These are phyloP conservation scores for Cladopsammia gracilis DNA, from an alignment of 64 coral and sea anemone genomes.

Conservation along the genomic window DNA sequence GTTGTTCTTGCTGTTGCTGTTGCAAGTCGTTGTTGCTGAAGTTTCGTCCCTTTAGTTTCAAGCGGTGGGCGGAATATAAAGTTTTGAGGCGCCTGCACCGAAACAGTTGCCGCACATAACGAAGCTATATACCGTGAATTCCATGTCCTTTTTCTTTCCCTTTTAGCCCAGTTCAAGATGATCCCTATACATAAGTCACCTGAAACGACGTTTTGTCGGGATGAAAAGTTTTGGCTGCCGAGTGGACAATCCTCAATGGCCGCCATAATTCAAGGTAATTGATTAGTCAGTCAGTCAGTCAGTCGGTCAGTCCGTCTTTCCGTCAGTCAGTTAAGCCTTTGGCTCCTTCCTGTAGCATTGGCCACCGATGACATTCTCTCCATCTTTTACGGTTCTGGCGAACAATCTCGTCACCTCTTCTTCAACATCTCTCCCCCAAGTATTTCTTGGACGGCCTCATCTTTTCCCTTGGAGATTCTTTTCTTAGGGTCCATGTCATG, in stretches of 20 bases:
- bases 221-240: conserved; percentile 66
- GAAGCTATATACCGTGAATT: too few species aligned
- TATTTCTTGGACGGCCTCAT: too few species aligned
- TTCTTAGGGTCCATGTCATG: too few species aligned
- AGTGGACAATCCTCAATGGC: conserved; percentile 60
- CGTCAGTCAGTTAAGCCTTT: too few species aligned
- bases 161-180: conserved; percentile 82
- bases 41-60: neutral
- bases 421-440: too few species aligned
- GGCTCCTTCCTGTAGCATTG: too few species aligned
- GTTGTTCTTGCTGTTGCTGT: neutral
- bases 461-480: too few species aligned
- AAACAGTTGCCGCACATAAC: too few species aligned
- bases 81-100: neutral
- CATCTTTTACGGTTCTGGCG: too few species aligned
- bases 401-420: too few species aligned
- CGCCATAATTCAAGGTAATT: conserved; percentile 88
- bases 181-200: conserved; percentile 81
- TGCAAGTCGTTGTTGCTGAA: neutral
- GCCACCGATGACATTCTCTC: too few species aligned
- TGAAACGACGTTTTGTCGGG: conserved; percentile 75
- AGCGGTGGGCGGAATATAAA: neutral
- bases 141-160: neutral
- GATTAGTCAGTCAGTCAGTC: neutral
- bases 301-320: too few species aligned